Conservation (phyloP, 2,113 vertebrate species). For the Neopipo cinnamomea region DNA sequence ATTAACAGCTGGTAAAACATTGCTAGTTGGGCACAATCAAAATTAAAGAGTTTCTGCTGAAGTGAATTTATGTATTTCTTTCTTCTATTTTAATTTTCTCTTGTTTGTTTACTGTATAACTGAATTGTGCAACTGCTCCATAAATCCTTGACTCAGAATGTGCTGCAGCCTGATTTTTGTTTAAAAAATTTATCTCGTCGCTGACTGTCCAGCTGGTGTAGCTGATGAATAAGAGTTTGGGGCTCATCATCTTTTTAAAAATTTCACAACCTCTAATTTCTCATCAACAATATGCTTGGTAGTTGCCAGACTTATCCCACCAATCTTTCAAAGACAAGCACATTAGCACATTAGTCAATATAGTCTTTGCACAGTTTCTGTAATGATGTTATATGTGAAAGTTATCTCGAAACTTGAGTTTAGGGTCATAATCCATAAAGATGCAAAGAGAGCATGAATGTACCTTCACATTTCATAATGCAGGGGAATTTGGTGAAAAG, state of each 20-base stretch:
- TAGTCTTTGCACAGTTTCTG: background rate
- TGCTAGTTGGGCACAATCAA: background rate
- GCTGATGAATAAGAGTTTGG: conserved; percentile 3
- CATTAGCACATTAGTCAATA: background rate
- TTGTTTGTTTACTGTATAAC: background rate
- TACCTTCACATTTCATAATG: background rate
- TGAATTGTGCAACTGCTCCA: background rate
- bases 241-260: background rate
- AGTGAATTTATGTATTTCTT: background rate
- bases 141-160: background rate
- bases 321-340: background rate
- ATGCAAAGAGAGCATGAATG: background rate
- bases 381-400: background rate
- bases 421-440: background rate
- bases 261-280: background rate
- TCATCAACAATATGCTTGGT: background rate
- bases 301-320: background rate
- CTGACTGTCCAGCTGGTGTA: background rate
- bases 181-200: background rate
- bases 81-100: background rate
- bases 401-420: background rate
- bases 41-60: background rate
- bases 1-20: too few relatives aligned
- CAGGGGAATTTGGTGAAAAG: background rate
- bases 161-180: conserved; percentile 16